phyloP scores from a whole-genome alignment of 2,113 vertebrate species.

The Gobiocypris rarus region DNA sequence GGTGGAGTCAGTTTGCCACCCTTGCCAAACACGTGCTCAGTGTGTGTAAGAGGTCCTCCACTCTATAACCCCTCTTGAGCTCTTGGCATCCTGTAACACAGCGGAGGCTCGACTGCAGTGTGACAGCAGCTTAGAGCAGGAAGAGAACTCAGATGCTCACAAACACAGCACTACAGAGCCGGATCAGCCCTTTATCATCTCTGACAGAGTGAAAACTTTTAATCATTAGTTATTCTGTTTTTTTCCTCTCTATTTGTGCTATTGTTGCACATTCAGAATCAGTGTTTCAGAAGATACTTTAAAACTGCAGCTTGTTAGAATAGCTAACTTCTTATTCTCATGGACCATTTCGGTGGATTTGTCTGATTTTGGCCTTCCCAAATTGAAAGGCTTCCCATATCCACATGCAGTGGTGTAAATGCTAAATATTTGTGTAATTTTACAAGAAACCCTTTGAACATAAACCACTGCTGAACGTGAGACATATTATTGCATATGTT shows the following conservation, averaged over 20 bases:
- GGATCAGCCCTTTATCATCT: not conserved
- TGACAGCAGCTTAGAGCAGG: slow-evolving; percentile 57
- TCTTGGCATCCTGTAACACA: slow-evolving; percentile 15
- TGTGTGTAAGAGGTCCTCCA: slow-evolving; percentile 45
- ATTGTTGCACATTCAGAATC: not conserved
- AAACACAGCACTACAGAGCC: slow-evolving; percentile 29
- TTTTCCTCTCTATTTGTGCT: slow-evolving; percentile 35
- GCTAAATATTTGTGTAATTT: too few relatives aligned
- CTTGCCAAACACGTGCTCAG: slow-evolving; percentile 32
- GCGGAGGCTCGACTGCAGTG: slow-evolving; percentile 4
- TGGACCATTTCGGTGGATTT: too few relatives aligned
- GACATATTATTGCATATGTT: too few relatives aligned
- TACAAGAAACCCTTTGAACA: too few relatives aligned
- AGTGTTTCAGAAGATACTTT: slow-evolving; percentile 7
- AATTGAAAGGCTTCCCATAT: too few relatives aligned
- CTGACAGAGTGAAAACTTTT: slow-evolving; percentile 29
- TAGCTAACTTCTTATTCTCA: too few relatives aligned
- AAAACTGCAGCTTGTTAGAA: slow-evolving; percentile 8
- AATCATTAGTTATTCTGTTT: slow-evolving; percentile 27
- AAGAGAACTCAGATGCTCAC: slow-evolving; percentile 48
- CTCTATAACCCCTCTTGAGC: slow-evolving; percentile 61
- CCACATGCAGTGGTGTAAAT: too few relatives aligned
- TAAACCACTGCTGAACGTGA: too few relatives aligned
- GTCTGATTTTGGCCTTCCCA: too few relatives aligned
- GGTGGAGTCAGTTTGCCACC: slow-evolving; percentile 37